Evolutionary conservation across 2,888 invertebrate genomes (phyloP), one percentile per base, ranked within the genome.

Genomic region (Coelopa pilipes): DNA sequence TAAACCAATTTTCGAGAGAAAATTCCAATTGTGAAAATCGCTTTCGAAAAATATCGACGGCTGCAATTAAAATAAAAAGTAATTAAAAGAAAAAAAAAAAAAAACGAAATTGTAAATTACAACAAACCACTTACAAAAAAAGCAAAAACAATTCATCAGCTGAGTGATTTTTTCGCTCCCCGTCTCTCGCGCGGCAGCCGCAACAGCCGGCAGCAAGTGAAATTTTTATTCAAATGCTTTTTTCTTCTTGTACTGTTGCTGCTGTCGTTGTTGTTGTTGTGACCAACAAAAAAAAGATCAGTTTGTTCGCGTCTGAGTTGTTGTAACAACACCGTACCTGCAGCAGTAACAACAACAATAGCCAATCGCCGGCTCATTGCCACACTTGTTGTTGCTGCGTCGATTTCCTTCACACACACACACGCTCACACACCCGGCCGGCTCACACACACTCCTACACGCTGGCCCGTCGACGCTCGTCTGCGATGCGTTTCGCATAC

Each of bases 11-110:
- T 17, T 66, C 62, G 47, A 68, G 34, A 11, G 73, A 70, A 67
- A 70, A 45, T 17, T n/a, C n/a, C n/a, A n/a, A n/a, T n/a, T n/a
- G n/a, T 68, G 68, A 70, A 65, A 75, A 73, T 21, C 17, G 50
- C 47, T 34, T 69, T 62, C 12, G 34, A 49, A 15, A 21, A 60
- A 45, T 66, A 53, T 19, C 66, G 66, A 15, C 21, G 55, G 60
- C 17, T 19, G 50, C 65, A 67, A 67, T 7, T 13, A 67, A 74
- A 66, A 53, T 62, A 3, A 55, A 72, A n/a, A 57, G 7, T 12
- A 12, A 55, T n/a, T 3, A 17, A 4, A 57, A 57, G 3, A 2
- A 57, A 57, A 17, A 2, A 57, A 17, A 57, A 57, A n/a, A 17
- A 19, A 17, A n/a, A 57, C 5, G 3, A n/a, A 57, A 57, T 19